A percentile compares a stretch with the other conserved stretches of the same genome.
Conservation (phyloP, 2,888 invertebrate species). For the Cremastinae sp. region DNA sequence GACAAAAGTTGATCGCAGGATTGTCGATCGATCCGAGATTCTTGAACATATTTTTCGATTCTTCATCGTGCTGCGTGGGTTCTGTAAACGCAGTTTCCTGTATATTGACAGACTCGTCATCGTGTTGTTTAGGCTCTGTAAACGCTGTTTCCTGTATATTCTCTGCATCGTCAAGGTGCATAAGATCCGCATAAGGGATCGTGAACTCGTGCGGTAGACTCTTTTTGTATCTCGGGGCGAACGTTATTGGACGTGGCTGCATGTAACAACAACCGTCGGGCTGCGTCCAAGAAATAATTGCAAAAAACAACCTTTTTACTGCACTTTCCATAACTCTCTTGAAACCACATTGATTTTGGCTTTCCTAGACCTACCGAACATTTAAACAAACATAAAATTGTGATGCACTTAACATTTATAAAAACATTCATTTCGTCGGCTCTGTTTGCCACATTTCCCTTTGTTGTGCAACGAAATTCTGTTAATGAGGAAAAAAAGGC, state of each 20-base stretch:
- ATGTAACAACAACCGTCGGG: conserved; percentile 76
- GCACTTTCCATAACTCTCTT: conserved; percentile 14
- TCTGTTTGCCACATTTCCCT: too few species aligned
- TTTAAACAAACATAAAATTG: conserved; percentile 56
- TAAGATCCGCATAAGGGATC: conserved; percentile 70
- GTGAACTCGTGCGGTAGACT: conserved; percentile 70
- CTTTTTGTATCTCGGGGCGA: conserved; percentile 71
- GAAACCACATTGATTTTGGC: conserved; percentile 18
- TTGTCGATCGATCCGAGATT: conserved; percentile 48
- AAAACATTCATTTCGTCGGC: neutral
- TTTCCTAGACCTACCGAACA: conserved; percentile 64
- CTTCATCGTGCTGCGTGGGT: conserved; percentile 59
- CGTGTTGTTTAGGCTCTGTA: conserved; percentile 60
- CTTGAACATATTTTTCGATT: conserved; percentile 55
- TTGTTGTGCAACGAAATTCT: too few species aligned
- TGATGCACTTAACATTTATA: conserved; percentile 4
- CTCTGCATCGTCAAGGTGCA: conserved; percentile 67
- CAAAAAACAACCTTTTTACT: conserved; percentile 57
- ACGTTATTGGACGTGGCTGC: conserved; percentile 74
- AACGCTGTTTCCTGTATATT: conserved; percentile 65
- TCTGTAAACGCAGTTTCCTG: conserved; percentile 64
- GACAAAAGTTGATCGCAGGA: conserved; percentile 52
- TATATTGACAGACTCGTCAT: conserved; percentile 62
- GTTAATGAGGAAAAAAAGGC: too few species aligned
- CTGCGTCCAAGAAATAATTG: conserved; percentile 69